Base-by-base conservation (phyloP, 2,888 invertebrate genomes). In the Phaedon cochleariae region DNA sequence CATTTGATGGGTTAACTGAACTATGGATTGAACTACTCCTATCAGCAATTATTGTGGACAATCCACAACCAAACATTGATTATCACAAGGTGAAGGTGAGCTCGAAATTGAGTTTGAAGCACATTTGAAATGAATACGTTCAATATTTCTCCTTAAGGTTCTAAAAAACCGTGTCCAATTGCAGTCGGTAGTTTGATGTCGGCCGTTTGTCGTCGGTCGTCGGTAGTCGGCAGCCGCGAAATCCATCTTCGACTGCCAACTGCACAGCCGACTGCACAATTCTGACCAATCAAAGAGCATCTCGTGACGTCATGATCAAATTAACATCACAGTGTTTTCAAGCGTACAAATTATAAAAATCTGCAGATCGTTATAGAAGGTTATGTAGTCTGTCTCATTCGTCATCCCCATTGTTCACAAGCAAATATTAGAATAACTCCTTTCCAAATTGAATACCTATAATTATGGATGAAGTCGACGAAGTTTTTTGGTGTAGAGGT, bases 121-220 rank as follows among this genome's bases (percentile, higher is more conserved):
- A n/a, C n/a, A n/a, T n/a, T n/a, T n/a, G n/a, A n/a, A n/a, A n/a
- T n/a, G n/a, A n/a, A n/a, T n/a, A n/a, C n/a, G n/a, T n/a, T n/a
- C n/a, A n/a, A n/a, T n/a, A n/a, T n/a, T n/a, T n/a, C n/a, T n/a
- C n/a, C n/a, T n/a, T n/a, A n/a, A n/a, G n/a, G n/a, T n/a, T n/a
- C n/a, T n/a, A n/a, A n/a, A n/a, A n/a, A n/a, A n/a, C 22, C 4
- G 22, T 51, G 22, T 22, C 10, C 51, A 51, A 51, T 21, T 21
- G 51, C 51, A 51, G 51, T 51, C 22, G 51, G 21, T 22, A 51
- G 51, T 22, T 22, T 12, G 22, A 21, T 4, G 21, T 21, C 51
- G 51, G 51, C 15, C 22, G 51, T 51, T 51, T 18, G 51, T 22
- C 21, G 51, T 51, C 26, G 6, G 51, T 51, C 21, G 51, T 15